Base-by-base conservation (phyloP, 1,140 invertebrate genomes). In the Caenorhabditis tropicalis region DNA sequence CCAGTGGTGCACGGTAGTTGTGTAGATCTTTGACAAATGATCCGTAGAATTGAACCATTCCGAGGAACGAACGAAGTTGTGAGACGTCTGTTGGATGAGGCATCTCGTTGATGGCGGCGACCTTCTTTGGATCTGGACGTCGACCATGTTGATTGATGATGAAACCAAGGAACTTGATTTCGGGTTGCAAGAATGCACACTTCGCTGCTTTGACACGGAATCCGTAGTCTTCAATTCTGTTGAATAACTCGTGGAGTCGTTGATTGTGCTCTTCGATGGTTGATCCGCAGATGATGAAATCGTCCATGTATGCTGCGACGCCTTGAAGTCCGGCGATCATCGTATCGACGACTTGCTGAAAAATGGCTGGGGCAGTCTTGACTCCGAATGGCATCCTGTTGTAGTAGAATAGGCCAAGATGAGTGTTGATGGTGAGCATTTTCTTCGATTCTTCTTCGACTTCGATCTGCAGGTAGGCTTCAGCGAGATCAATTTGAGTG, bases 301-400 rank as follows among this genome's bases (percentile, higher is more conserved):
- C 87, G 36, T 88, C 88, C 0, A 89, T 46, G 43, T 89, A 89
- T n/a, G 19, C 60, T 24, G 87, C 80, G 19, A 88, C 88, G 21
- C 85, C 87, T 33, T 86, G 85, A 7, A 92, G 70, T 33, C 86
- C 87, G 51, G 79, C 29, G 12, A 93, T 79, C 6, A 92, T 85
- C 83, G 90, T 84, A 51, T 92, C 91, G 27, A 93, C 92, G 21
- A 91, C 88, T 82, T 90, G 49, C 87, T 94, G 92, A 85, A 93
- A 94, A 82, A 92, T 91, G n/a, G 89, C 87, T 24, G 93, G 92
- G 0, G 92, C 92, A 21, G 90, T 91, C 82, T 91, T 91, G 7
- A 93, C 91, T 87, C 24, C 53, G 29, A 58, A 58, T 29, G 53
- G 21, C 21, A 58, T 3, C 10, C 53, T n/a, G 16, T 58, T 58